Percentiles rank a stretch among this genome's conserved stretches.
Evolutionary conservation across 2,797 vertebrate genomes (phyloP).

Genomic region (Hybognathus amarus): DNA sequence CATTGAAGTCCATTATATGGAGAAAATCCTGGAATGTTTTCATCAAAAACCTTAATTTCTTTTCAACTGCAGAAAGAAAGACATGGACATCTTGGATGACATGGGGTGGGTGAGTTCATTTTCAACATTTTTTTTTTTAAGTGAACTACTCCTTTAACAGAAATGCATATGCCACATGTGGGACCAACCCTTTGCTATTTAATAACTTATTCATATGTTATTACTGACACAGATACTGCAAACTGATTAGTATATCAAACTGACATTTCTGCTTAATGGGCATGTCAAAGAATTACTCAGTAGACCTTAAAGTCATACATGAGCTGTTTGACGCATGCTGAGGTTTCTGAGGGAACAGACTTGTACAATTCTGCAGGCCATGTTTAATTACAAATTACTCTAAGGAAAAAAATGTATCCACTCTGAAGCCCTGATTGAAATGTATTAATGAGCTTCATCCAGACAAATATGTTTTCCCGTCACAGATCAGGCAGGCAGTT

Average conservation of each 20-base stretch:
- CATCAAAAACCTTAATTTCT: too few relatives aligned
- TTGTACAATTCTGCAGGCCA: constrained; percentile 15
- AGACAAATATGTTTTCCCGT: constrained; percentile 15
- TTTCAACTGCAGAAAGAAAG: too few relatives aligned
- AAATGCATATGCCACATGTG: not conserved
- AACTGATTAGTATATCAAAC: constrained; percentile 5
- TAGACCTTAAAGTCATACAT: not conserved
- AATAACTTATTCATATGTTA: not conserved
- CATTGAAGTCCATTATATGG: too few relatives aligned
- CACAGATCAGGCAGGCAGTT: constrained; percentile 10
- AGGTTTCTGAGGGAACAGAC: constrained; percentile 17
- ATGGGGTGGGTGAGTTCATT: too few relatives aligned
- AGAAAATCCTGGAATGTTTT: too few relatives aligned
- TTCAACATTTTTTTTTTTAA: too few relatives aligned
- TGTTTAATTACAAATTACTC: constrained; percentile 27
- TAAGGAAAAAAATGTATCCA: not conserved
- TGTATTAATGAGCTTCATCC: constrained; percentile 29
- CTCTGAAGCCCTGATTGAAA: constrained; percentile 8
- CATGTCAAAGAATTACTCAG: not conserved
- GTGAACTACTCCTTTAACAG: not conserved
- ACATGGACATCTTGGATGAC: too few relatives aligned
- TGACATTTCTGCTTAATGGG: constrained; percentile 9
- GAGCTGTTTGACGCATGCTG: constrained; percentile 5
- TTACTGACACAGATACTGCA: not conserved
- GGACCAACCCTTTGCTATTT: not conserved